Conservation (phyloP, 2,888 invertebrate species). For the Microchrysa polita region DNA sequence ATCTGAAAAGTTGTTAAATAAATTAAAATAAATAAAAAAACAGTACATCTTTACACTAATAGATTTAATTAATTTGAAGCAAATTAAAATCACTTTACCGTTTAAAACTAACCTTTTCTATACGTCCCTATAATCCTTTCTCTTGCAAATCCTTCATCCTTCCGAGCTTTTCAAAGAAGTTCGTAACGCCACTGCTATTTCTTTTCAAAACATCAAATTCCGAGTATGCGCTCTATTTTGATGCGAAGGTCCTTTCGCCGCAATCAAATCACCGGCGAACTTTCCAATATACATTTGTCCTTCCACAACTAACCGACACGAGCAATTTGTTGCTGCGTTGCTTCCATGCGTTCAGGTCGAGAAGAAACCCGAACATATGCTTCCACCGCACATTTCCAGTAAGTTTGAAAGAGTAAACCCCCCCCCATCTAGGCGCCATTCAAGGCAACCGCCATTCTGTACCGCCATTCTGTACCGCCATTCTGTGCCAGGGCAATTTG, state of each 20-base stretch:
- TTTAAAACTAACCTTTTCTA: too few relatives aligned
- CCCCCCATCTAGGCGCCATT: neutral
- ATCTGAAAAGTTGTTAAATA: too few relatives aligned
- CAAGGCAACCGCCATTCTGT: neutral
- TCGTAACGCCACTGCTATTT: neutral
- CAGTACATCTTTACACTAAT: too few relatives aligned
- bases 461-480: too few relatives aligned
- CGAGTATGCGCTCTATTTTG: neutral
- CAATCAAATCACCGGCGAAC: conserved; percentile 8
- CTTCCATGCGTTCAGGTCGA: conserved; percentile 1
- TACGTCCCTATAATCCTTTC: too few relatives aligned
- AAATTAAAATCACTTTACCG: too few relatives aligned
- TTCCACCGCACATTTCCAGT: conserved; percentile 37
- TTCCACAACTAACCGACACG: neutral
- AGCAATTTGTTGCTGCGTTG: conserved; percentile 25
- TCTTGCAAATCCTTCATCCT: too few relatives aligned
- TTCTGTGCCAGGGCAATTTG: neutral
- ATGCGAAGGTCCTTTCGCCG: neutral
- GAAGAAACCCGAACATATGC: neutral
- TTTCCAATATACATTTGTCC: neutral
- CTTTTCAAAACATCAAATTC: neutral
- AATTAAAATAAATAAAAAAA: too few relatives aligned
- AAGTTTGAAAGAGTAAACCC: conserved; percentile 12
- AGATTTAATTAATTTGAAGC: too few relatives aligned
- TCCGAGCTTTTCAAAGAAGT: neutral